phyloP scores from a whole-genome alignment of 30 jellyfish, hydroid and myxozoan genomes.

The Aurelia coerulea region DNA sequence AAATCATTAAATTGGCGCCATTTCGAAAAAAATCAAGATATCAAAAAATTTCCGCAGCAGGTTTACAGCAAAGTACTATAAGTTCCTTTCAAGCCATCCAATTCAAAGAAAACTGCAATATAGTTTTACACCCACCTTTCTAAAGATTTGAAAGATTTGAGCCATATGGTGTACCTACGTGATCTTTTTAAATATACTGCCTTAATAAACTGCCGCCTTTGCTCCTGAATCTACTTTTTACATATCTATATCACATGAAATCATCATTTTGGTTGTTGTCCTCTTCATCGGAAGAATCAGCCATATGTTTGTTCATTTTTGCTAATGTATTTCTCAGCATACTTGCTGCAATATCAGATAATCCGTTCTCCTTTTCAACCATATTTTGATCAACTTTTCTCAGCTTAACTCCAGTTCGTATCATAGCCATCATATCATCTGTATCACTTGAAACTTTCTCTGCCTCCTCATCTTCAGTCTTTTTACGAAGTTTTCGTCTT shows the following conservation, averaged over 20 bases:
- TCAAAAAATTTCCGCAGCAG: no score
- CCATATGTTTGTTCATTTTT: constrained; percentile 80
- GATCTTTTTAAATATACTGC: no score
- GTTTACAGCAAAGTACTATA: no score
- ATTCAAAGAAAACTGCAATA: no score
- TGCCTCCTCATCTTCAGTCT: constrained; percentile 14
- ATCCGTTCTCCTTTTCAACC: constrained; percentile 15
- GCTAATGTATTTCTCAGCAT: constrained; percentile 70
- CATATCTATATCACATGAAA: not conserved
- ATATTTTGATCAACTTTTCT: constrained; percentile 64
- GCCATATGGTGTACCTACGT: no score
- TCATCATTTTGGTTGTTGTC: constrained; percentile 27
- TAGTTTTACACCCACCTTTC: no score
- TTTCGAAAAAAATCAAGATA: no score
- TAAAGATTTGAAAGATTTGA: no score
- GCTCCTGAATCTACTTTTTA: no score
- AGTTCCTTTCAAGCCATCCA: no score
- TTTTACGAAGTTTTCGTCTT: constrained; percentile 52
- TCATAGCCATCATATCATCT: constrained; percentile 65
- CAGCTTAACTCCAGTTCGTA: constrained; percentile 73
- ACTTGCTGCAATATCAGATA: constrained; percentile 71
- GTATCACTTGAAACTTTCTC: not conserved
- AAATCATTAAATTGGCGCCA: no score
- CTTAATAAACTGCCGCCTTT: no score
- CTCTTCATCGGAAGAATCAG: constrained; percentile 84